These are phyloP conservation scores for Brachionichthys hirsutus DNA, from an alignment of 2,113 vertebrate genomes.

Conservation along the genomic window DNA sequence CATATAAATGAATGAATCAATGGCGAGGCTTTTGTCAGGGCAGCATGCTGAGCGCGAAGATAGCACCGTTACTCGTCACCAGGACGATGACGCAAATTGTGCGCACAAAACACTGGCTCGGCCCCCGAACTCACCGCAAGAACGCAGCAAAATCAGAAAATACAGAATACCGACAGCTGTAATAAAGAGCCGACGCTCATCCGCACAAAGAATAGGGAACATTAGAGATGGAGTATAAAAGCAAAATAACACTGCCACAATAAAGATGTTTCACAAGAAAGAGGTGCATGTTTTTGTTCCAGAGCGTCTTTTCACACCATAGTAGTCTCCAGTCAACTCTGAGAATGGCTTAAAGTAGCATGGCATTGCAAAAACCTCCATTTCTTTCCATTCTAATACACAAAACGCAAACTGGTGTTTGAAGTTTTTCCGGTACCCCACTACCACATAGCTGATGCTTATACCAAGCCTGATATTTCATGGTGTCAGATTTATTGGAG, in stretches of 20 bases:
- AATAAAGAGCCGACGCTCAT: conserved; percentile 21
- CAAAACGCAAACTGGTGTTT: background rate
- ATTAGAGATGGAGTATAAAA: background rate
- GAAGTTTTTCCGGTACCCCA: background rate
- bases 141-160: background rate
- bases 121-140: background rate
- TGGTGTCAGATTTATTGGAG: background rate
- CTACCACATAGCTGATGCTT: background rate
- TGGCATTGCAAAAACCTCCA: background rate
- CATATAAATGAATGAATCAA: conserved; percentile 20
- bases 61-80: conserved; percentile 10
- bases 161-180: conserved; percentile 23
- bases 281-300: no score
- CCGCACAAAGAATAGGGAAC: conserved; percentile 10
- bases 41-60: background rate
- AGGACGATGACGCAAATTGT: conserved; percentile 13
- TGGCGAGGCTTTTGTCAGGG: background rate
- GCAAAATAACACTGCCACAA: background rate
- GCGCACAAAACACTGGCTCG: conserved; percentile 12
- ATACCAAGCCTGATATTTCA: background rate
- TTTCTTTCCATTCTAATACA: background rate
- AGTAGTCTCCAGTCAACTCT: background rate
- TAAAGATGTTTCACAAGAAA: no score
- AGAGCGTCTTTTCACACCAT: no score
- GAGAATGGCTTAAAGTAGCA: background rate